Base-by-base conservation (phyloP, 1,140 invertebrate genomes). In the Drosophila sucinea region DNA sequence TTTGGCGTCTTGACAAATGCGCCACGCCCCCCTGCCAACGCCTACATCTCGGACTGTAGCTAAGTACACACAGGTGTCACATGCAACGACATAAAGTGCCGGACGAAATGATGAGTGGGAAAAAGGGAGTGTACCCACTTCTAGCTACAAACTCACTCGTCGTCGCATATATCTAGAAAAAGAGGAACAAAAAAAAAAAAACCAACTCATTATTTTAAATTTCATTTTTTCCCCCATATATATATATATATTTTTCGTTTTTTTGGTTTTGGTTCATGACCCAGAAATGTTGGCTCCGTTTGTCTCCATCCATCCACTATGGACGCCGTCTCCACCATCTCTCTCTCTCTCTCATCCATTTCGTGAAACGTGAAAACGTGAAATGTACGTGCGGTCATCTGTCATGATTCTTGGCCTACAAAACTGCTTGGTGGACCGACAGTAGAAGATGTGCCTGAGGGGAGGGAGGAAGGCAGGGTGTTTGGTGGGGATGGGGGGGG, bases 341-440 rank as follows among this genome's bases (percentile, higher is more conserved):
- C 17, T 17, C 17, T 17, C 17, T 17, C 17, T 17, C 17, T 17
- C 17, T 33, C 27, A 29, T 56, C 27, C 10, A 11, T 30, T 25
- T 71, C 51, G 72, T 63, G 73, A 73, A 73, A 70, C 67, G 73
- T 77, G 73, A 60, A 78, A 78, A 78, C 70, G 65, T 79, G 70
- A 73, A 79, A 65, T 73, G 84, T 87, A 87, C 80, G 84, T 87
- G 84, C 84, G 84, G 84, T 87, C 84, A 87, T 87, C 84, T 87
- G 84, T 87, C 80, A 87, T 87, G 77, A 87, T 86, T 89, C 73
- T 86, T 89, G 77, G 84, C 80, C 84, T 80, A 86, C 79, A 87
- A 85, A 86, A 33, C 58, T 17, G 17, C 17, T 40, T 51, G 27
- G 11, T 51, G 44, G 44, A 51, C 44, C 8, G 25, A 51, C 8